Evolutionary conservation across 2,797 vertebrate genomes (phyloP), one percentile per base, ranked within the genome.

Genomic region (Pangasius krempfi): DNA sequence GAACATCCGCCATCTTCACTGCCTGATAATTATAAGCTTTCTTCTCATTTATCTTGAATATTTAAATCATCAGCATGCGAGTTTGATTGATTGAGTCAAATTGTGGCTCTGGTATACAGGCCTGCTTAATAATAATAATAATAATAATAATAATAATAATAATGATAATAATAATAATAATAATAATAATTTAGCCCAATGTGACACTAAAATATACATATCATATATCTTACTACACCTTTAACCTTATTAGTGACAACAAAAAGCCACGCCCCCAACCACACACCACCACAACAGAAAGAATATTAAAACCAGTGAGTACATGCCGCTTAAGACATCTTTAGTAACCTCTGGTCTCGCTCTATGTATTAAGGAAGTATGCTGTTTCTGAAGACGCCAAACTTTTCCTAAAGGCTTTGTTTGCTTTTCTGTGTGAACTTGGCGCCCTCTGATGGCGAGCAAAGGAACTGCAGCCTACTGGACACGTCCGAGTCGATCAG

Each of bases 391-490:
- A 79, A 58, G 54, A 40, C 9, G 4, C 10, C 66, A 18, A n/a
- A n/a, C 27, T 73, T 58, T 85, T 85, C 3, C 20, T 12, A 25
- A 72, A 72, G 20, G 1, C 18, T 18, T 60, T 86, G 5, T 22
- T 47, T 8, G 12, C 18, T 62, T 30, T 60, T 78, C 22, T 22
- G 6, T 75, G 70, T 84, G 88, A 30, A 20, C 73, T 5, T 87
- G 78, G 88, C 92, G 79, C 93, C 93, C 75, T 52, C 86, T 79
- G 25, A 25, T 12, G 86, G 22, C n/a, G 1, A 0, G 0, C 12
- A 22, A 50, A 52, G 0, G 44, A 68, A 62, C 37, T 44, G 12
- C 56, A 82, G 16, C 9, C 62, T 30, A 4, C 16, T 20, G 1
- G 44, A 50, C 25, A 10, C 5, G 10, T 79, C 50, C 30, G 4